Conservation (phyloP, 2,888 invertebrate genomes). For the Pterostichus madidus region DNA sequence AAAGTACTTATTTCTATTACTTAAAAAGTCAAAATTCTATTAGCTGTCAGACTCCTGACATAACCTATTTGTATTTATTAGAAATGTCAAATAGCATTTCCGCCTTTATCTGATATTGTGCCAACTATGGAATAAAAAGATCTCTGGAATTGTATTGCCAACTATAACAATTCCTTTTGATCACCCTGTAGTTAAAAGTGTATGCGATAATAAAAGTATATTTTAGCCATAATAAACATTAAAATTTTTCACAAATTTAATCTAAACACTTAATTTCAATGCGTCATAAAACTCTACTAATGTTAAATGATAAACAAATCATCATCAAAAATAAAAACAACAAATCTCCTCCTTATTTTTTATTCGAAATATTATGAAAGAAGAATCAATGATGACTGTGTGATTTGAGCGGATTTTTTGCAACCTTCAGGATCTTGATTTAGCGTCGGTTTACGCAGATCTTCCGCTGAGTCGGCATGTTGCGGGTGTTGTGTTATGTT, state of each 20-base stretch:
- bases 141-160: too few species aligned
- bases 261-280: conserved; percentile 10
- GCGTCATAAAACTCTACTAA: conserved; percentile 19
- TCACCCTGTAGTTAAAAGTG: too few species aligned
- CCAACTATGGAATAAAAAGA: too few species aligned
- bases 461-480: conserved; percentile 41
- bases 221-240: neutral
- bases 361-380: neutral
- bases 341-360: neutral
- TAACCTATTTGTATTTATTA: too few species aligned
- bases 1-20: too few species aligned
- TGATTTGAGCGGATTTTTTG: conserved; percentile 23
- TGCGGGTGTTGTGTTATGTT: conserved; percentile 55
- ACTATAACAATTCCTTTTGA: too few species aligned
- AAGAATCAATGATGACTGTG: neutral
- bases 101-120: too few species aligned
- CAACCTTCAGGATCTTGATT: conserved; percentile 47
- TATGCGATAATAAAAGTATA: neutral
- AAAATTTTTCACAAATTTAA: conserved; percentile 23
- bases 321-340: neutral
- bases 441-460: conserved; percentile 19
- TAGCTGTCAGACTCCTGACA: too few species aligned
- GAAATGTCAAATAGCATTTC: too few species aligned
- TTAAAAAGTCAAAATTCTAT: too few species aligned
- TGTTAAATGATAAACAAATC: conserved; percentile 1